Percentiles rank a stretch among this genome's conserved stretches.
Conservation (phyloP, 2,888 invertebrate genomes). For the Macrophya annulata region DNA sequence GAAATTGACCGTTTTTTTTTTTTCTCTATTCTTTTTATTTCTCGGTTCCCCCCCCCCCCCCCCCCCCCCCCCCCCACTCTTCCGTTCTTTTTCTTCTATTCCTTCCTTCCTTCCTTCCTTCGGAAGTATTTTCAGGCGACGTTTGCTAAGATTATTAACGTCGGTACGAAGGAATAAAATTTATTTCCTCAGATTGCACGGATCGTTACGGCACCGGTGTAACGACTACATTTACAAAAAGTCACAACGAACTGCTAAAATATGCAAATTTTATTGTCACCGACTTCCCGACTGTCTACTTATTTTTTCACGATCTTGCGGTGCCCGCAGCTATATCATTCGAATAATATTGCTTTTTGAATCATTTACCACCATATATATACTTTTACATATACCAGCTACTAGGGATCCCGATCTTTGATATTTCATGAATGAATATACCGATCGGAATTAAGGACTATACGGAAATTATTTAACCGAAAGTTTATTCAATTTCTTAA, state of each 20-base stretch:
- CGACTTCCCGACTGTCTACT: constrained; percentile 12
- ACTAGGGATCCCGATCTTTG: neutral
- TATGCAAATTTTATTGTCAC: constrained; percentile 40
- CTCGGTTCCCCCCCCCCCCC: too few relatives aligned
- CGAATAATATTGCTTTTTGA: neutral
- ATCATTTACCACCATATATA: neutral
- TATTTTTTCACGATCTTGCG: constrained; percentile 9
- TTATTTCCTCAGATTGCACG: constrained; percentile 45
- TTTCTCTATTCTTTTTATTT: too few relatives aligned
- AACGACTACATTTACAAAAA: constrained; percentile 30
- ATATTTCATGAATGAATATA: neutral
- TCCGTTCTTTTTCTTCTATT: neutral
- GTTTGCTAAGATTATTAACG: constrained; percentile 21
- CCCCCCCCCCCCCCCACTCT: too few relatives aligned
- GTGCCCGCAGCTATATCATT: neutral
- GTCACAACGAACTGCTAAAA: constrained; percentile 12
- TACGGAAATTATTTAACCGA: neutral
- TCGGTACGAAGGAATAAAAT: neutral
- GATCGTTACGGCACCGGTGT: constrained; percentile 36
- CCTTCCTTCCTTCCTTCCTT: constrained; percentile 2
- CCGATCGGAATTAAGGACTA: neutral
- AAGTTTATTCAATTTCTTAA: neutral
- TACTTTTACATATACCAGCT: neutral
- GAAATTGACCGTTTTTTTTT: neutral
- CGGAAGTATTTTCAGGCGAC: constrained; percentile 11